Evolutionary conservation across 2,797 vertebrate species (phyloP).

Genomic region (Ptychobarbus kaznakovi): DNA sequence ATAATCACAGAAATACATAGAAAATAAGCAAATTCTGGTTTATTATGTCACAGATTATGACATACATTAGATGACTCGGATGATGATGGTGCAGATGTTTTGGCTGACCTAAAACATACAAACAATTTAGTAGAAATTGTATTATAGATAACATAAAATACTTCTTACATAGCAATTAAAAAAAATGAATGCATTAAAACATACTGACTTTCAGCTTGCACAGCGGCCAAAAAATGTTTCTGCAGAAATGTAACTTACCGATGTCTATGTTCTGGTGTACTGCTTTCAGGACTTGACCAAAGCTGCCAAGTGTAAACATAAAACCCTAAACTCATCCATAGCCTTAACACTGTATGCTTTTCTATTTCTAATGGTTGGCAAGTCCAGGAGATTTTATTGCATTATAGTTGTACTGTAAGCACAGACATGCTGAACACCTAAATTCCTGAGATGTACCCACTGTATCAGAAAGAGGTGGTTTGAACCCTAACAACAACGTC

Average conservation of each 20-base stretch:
- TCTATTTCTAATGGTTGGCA: too few relatives aligned
- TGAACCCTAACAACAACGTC: neutral
- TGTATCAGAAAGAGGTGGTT: conserved; percentile 19
- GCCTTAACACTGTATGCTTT: neutral
- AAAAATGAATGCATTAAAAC: neutral
- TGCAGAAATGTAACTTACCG: neutral
- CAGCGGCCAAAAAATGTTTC: neutral
- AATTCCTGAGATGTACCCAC: neutral
- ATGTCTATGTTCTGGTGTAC: neutral
- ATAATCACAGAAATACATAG: neutral
- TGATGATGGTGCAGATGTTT: neutral
- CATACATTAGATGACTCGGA: conserved; percentile 13
- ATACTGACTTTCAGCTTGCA: neutral
- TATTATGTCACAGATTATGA: neutral
- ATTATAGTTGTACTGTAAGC: neutral
- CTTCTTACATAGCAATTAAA: neutral
- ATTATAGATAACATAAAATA: neutral
- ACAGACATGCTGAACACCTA: neutral
- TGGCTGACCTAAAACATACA: neutral
- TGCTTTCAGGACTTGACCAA: conserved; percentile 2
- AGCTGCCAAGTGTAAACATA: neutral
- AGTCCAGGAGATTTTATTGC: neutral
- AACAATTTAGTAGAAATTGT: neutral
- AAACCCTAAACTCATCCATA: neutral
- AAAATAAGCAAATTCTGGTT: neutral